Base-by-base conservation (phyloP, 2,797 vertebrate genomes). In the Gallinago nigripennis region DNA sequence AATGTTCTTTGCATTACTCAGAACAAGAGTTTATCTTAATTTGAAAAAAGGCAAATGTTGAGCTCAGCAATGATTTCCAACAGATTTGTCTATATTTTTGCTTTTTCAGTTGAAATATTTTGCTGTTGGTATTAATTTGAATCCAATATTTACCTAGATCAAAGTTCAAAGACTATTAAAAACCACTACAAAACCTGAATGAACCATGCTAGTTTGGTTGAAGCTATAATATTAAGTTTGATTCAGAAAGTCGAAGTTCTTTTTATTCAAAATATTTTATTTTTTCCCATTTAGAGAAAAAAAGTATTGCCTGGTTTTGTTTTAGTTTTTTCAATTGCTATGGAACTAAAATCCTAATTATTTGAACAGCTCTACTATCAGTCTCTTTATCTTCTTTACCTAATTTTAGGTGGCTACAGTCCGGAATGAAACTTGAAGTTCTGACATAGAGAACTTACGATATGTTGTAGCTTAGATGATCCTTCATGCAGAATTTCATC, bases 231-330 rank as follows among this genome's bases (percentile, higher is more conserved):
- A 48, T 2, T 17, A 4, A 41, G 65, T 37, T 61, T 65, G 3
- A 54, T 54, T 72, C 46, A 56, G 54, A 23, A 3, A 37, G 3
- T 13, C 30, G 48, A 4, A 1, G 0, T 2, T 6, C 45, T 61
- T 69, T 82, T 37, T 46, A 16, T 7, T 50, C 63, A 16, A 30
- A 69, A 39, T 33, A 11, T 10, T 19, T 69, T 61, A 9, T 45
- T 28, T 78, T 65, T 28, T 0, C 17, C 5, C 8, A 57, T 0
- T 58, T 63, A 43, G 14, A 56, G 9, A 77, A 84, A 71, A 71
- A 16, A 65, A 6, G 27, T 70, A 50, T 33, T 63, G 2, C 3
- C 72, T 81, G 3, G 3, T 2, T 80, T 85, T 61, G 2, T 2
- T 68, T 63, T 20, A 43, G 16, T 70, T 37, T 92, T 93, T 90